Base-by-base conservation (phyloP, 2,888 invertebrate species). In the Acutogordius australiensis region DNA sequence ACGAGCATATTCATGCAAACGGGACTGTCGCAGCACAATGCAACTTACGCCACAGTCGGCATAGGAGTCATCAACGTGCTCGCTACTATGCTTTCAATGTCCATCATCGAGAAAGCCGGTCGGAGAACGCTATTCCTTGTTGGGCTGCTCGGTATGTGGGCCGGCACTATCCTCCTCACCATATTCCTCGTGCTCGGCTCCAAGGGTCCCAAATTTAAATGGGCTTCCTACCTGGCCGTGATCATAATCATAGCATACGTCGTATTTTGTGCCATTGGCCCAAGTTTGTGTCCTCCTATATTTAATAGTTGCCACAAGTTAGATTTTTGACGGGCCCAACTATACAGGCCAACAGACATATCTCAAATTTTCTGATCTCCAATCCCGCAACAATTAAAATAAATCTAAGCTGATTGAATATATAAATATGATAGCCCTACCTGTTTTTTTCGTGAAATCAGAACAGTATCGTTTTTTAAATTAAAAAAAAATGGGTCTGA, bases 1-100 rank as follows among this genome's bases (percentile, higher is more conserved):
- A 60, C 60, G 27, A 30, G 45, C 27, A 60, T 60, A 18, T 60
- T 60, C 73, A 69, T 68, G 62, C 75, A 66, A 65, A 82, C 84
- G 1, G 77, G 79, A 0, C 70, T 87, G 28, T 72, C 70, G 1
- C 73, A 73, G 0, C 66, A 68, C 0, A 74, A 76, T 37, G 78
- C 86, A 0, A 80, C 81, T 65, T 80, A 78, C 63, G 85, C 85
- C 0, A 86, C 86, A 0, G 72, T 86, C 61, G 84, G 80, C 1
- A 82, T 84, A 76, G 84, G 84, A 1, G 76, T 77, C 0, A 80
- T 85, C 73, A 87, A 86, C 67, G 84, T 86, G 0, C 65, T 81
- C 1, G 83, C 84, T 82, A 87, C 87, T 0, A 65, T 84, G 1
- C 75, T 84, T 8, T 84, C 84, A 0, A 73, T 84, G 62, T 69